Conservation (phyloP, 2,888 invertebrate species). For the Catotricha subobsoleta region DNA sequence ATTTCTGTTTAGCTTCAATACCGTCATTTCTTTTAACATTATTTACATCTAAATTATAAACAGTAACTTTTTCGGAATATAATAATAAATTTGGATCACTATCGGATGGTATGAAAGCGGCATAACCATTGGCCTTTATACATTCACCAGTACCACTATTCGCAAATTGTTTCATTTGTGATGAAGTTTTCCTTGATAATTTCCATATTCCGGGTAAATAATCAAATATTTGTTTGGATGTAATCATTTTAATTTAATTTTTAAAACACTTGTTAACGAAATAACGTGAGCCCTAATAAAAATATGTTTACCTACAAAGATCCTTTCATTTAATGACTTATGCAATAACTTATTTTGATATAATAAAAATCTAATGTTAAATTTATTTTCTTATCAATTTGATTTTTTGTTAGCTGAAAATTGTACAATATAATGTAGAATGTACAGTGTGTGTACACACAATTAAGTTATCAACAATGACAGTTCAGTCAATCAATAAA, state of each 20-base stretch:
- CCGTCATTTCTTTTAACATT: neutral
- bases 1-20: neutral
- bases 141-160: neutral
- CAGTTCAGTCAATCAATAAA: no score
- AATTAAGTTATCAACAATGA: no score
- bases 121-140: neutral
- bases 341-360: no score
- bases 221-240: slow-evolving; percentile 1
- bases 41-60: neutral
- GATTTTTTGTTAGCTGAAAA: no score
- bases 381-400: no score
- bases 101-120: neutral
- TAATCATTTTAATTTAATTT: neutral
- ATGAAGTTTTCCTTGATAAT: neutral
- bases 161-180: neutral
- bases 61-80: neutral
- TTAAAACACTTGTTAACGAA: no score
- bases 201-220: slow-evolving; percentile 1
- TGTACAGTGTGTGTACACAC: no score
- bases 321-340: no score
- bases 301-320: no score
- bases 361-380: no score
- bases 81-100: neutral
- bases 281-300: no score
- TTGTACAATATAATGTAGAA: no score